Base-by-base conservation (phyloP, 2,888 invertebrate species). In the Amphipyra berbera region DNA sequence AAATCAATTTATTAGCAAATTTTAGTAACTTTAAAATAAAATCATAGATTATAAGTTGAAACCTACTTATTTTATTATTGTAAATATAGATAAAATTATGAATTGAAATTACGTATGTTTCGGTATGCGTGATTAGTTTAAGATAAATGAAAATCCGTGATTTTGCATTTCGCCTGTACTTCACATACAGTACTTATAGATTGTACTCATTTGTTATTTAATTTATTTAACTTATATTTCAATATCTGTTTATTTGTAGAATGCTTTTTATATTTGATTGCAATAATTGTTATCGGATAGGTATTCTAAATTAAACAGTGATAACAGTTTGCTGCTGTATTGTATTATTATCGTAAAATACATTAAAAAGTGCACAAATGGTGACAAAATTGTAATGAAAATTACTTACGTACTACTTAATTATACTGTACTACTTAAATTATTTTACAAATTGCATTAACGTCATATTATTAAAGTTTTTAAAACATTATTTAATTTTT, bases 31-130 rank as follows among this genome's bases (percentile, higher is more conserved):
- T 62, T 76, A 71, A 77, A 75, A 68, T 57, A 61, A 76, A 75
- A 78, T 75, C 59, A 78, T 82, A 79, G 69, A 68, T 77, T 75
- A 71, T 86, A 86, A 84, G 84, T 79, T 77, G 79, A 82, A 74
- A 81, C 72, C 83, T 82, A 82, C 71, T 77, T 82, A 77, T 70
- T 79, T 85, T 79, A 78, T 62, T 63, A 59, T 71, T 85, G 85
- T 88, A 87, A 80, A 83, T 87, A 85, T 78, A 81, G 69, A 70
- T 68, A 67, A 73, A 80, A 61, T 60, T 58, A 65, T 68, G 55
- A 65, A 65, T 67, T 61, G 49, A 75, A 73, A 68, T 68, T 55
- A 68, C 44, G 63, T 56, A 56, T 60, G 49, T 47, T 57, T 49
- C 49, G 49, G 48, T 60, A 56, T 69, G 46, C 45, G 62, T 56